Evolutionary conservation across 2,888 invertebrate species (phyloP).

Genomic region (Diabrotica balteata): DNA sequence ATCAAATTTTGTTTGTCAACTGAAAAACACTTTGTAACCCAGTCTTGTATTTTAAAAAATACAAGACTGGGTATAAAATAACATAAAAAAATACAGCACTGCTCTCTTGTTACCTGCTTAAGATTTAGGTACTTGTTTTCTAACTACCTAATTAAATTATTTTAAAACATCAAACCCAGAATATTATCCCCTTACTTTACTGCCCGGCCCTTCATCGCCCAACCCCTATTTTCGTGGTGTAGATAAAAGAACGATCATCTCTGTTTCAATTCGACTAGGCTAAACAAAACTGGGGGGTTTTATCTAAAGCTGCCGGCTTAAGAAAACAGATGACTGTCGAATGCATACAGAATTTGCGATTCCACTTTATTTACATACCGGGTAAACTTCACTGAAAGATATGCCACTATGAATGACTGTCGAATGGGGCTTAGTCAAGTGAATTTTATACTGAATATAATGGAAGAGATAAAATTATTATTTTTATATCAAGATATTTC

Average conservation of each 20-base stretch:
- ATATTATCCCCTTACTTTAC: neutral
- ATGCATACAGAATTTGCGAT: constrained; percentile 50
- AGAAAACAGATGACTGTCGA: constrained; percentile 57
- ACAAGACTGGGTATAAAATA: too few relatives aligned
- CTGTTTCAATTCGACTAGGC: constrained; percentile 56
- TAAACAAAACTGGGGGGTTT: constrained; percentile 54
- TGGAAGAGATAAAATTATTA: too few relatives aligned
- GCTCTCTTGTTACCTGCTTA: neutral
- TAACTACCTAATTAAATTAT: too few relatives aligned
- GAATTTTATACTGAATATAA: too few relatives aligned
- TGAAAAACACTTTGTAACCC: too few relatives aligned
- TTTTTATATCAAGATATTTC: too few relatives aligned
- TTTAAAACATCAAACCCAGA: too few relatives aligned
- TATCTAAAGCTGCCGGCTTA: constrained; percentile 54
- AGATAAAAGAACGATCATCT: constrained; percentile 25
- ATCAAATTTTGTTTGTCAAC: too few relatives aligned
- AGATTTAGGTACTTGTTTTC: too few relatives aligned
- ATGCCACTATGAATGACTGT: neutral
- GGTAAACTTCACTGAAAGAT: neutral
- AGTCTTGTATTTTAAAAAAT: too few relatives aligned
- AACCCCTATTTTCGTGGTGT: constrained; percentile 6
- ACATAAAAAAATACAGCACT: too few relatives aligned
- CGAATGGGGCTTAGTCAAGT: neutral
- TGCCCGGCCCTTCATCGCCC: neutral
- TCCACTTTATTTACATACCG: constrained; percentile 19